Evolutionary conservation across 2,113 vertebrate species (phyloP).

Genomic region (Silurus glanis): DNA sequence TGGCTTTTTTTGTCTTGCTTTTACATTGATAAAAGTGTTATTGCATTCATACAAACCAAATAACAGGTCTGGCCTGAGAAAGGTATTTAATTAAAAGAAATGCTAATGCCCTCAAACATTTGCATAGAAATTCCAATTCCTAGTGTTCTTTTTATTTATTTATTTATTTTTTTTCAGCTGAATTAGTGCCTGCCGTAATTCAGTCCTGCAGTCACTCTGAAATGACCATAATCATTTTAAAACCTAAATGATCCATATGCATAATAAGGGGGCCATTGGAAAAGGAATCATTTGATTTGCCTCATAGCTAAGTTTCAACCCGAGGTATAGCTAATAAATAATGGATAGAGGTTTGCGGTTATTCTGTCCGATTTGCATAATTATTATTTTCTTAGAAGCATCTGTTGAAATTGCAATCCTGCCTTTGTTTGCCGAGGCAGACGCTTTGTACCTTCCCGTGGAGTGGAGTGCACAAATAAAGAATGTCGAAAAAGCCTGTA

Average conservation of each 20-base stretch:
- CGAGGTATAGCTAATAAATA: constrained; percentile 77
- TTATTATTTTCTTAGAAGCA: constrained; percentile 72
- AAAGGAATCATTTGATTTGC: constrained; percentile 71
- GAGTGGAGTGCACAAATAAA: constrained; percentile 60
- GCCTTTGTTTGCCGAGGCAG: constrained; percentile 61
- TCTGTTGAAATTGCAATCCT: constrained; percentile 70
- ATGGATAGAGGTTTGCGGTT: constrained; percentile 75
- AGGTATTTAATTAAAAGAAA: constrained; percentile 43
- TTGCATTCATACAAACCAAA: not conserved
- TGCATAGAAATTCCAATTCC: constrained; percentile 74
- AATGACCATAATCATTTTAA: constrained; percentile 72
- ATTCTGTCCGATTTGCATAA: constrained; percentile 79
- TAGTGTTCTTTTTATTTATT: constrained; percentile 59
- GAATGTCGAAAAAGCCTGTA: constrained; percentile 51
- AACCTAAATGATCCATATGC: constrained; percentile 75
- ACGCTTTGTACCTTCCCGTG: constrained; percentile 59
- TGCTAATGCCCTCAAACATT: constrained; percentile 62
- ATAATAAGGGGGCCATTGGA: constrained; percentile 70
- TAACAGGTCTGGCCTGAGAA: not conserved
- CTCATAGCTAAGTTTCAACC: constrained; percentile 73
- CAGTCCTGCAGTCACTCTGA: constrained; percentile 72
- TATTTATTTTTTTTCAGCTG: constrained; percentile 50
- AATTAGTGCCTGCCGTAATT: constrained; percentile 74
- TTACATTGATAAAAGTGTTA: constrained; percentile 4
- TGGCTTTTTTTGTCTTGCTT: not conserved